Base-by-base conservation (phyloP, 1,140 invertebrate species). In the Glomeris maerens region DNA sequence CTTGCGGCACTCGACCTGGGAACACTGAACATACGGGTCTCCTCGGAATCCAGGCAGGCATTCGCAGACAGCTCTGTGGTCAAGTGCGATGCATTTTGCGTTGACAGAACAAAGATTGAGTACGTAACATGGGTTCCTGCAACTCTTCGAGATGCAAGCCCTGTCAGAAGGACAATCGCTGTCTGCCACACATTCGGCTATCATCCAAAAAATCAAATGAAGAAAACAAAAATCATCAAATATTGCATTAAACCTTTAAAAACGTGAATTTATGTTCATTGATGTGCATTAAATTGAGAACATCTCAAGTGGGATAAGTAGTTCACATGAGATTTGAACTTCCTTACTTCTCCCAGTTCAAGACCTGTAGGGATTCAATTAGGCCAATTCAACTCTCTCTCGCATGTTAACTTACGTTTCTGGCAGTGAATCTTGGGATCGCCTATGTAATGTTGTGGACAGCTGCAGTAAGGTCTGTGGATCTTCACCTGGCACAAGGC, bases 401-500 rank as follows among this genome's bases (percentile, higher is more conserved):
- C 31, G 17, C n/a, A n/a, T n/a, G 17, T 17, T 17, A 36, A 61
- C 64, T 60, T 59, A 66, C 64, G 46, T 48, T 57, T 57, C 21
- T 52, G 77, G 61, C 88, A 93, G 62, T 88, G 83, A 27, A 83
- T 69, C 62, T 83, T 77, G 22, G 87, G 77, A 66, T 90, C 87
- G 57, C 88, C 88, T 31, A 72, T 74, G 62, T 84, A 91, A 14
- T 81, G 80, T 5, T 74, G 64, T 13, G 84, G 74, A 65, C 89
- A 93, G 10, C 73, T 72, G 60, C 88, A 93, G 14, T 79, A 72
- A 1, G 79, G 79, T 50, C 76, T 74, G 61, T 92, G 86, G 54
- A 78, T 75, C 4, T 73, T 62, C 2, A 84, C 77, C 60, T 73
- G 78, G 57, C 89, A 93, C 53, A 84, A 74, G 3, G 89, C 86